Base-by-base conservation (phyloP, 2,888 invertebrate species). In the Scotopteryx bipunctaria region DNA sequence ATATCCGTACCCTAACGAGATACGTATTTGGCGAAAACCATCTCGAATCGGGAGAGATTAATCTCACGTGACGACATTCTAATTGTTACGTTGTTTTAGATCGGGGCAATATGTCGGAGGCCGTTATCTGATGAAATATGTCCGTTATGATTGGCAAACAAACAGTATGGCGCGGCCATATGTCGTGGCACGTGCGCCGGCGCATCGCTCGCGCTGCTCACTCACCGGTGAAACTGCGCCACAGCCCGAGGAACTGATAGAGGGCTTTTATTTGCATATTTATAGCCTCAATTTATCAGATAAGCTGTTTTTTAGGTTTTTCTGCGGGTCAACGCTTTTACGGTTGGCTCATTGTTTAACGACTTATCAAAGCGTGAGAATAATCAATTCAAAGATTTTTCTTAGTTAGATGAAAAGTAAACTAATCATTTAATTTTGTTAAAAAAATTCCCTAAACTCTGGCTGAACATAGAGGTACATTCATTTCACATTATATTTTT, bases 91-190 rank as follows among this genome's bases (percentile, higher is more conserved):
- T 88, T 87, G 88, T 88, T 88, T 87, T 84, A 84, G 81, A 86
- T 86, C 74, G 78, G 75, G 55, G 76, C 84, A 84, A 83, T 81
- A 82, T 85, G 86, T 75, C 63, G 79, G 75, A 81, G 83, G 83
- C 89, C 88, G 89, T 89, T 90, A 89, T 88, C 88, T 86, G 90
- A 90, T 90, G 89, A 90, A 86, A 86, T 88, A 89, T 89, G 88
- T 89, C 89, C 89, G 89, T 90, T 90, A 90, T 90, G 90, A 90
- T 90, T 90, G 89, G 87, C 89, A 82, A 89, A 87, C 89, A 89
- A 90, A 90, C 90, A 90, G 86, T 89, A 89, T 89, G 90, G 86
- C 88, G 75, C 75, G 81, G 78, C 89, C 89, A 89, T 86, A 89
- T 89, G 89, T 77, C 86, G 89, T 78, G 89, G 89, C 89, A 89